These are phyloP conservation scores for Thomomys bottae DNA, from an alignment of 2,113 vertebrate genomes.

Conservation along the genomic window DNA sequence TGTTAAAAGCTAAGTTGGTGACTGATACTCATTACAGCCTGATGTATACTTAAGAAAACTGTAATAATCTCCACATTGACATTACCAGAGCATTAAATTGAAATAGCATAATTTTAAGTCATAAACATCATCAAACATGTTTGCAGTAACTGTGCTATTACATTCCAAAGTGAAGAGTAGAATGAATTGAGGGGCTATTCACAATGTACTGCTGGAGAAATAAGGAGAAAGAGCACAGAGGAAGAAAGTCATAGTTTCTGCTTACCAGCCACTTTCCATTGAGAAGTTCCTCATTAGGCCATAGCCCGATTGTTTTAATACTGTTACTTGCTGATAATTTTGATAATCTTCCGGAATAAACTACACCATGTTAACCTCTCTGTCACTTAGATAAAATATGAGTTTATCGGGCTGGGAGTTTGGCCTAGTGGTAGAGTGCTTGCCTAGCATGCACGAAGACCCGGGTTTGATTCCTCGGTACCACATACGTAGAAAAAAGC, in stretches of 20 bases:
- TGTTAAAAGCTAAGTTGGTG: background rate
- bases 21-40: background rate
- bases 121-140: background rate
- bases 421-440: no score
- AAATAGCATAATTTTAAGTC: background rate
- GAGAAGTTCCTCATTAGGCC: background rate
- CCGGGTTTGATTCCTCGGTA: no score
- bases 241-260: background rate
- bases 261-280: background rate
- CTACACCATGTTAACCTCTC: background rate
- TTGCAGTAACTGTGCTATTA: background rate
- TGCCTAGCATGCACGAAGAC: no score
- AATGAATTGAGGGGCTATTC: background rate
- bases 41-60: slow-evolving; percentile 37
- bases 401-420: no score
- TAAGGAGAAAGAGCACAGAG: background rate
- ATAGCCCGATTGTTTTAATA: background rate
- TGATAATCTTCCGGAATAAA: background rate
- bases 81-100: slow-evolving; percentile 28
- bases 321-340: background rate
- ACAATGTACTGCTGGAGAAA: background rate
- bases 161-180: background rate
- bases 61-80: background rate
- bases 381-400: background rate
- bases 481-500: no score